Conservation (phyloP, 2,888 invertebrate genomes). For the Phrixothrix hirtus region DNA sequence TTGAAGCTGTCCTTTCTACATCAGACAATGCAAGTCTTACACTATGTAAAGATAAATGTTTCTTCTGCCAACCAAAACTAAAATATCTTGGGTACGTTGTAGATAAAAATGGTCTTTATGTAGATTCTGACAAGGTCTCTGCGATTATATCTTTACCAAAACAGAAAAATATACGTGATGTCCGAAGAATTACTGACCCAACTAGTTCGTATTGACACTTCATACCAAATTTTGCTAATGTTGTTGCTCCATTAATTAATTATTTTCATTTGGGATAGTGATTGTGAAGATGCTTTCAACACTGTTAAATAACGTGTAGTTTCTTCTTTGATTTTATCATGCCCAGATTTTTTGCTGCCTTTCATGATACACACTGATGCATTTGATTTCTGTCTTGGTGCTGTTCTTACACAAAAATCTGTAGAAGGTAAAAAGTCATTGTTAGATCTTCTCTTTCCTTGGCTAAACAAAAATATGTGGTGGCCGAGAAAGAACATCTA, state of each 20-base stretch:
- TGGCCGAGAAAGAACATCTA: conserved; percentile 37
- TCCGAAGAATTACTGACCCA: conserved; percentile 22
- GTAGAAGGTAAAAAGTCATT: conserved; percentile 36
- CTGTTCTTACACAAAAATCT: conserved; percentile 30
- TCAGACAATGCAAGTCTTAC: conserved; percentile 31
- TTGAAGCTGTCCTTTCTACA: conserved; percentile 25
- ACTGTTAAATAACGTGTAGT: conserved; percentile 31
- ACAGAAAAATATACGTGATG: conserved; percentile 14
- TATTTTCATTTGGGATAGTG: neutral
- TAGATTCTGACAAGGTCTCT: conserved; percentile 35
- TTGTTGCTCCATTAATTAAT: neutral
- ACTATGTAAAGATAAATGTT: conserved; percentile 40
- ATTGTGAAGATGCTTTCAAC: neutral
- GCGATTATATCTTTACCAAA: conserved; percentile 30
- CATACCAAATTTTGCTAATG: conserved; percentile 3
- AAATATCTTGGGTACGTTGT: conserved; percentile 46
- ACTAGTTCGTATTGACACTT: conserved; percentile 29
- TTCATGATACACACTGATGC: conserved; percentile 37
- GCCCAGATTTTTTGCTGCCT: conserved; percentile 32
- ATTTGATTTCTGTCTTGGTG: conserved; percentile 30
- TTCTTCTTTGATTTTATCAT: conserved; percentile 30
- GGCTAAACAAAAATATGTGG: conserved; percentile 36
- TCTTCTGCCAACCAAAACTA: conserved; percentile 36
- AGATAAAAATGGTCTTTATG: conserved; percentile 35
- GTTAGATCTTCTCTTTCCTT: conserved; percentile 36